These are phyloP conservation scores for Tetragnatha montana DNA, from an alignment of 2,888 invertebrate genomes.

Conservation along the genomic window DNA sequence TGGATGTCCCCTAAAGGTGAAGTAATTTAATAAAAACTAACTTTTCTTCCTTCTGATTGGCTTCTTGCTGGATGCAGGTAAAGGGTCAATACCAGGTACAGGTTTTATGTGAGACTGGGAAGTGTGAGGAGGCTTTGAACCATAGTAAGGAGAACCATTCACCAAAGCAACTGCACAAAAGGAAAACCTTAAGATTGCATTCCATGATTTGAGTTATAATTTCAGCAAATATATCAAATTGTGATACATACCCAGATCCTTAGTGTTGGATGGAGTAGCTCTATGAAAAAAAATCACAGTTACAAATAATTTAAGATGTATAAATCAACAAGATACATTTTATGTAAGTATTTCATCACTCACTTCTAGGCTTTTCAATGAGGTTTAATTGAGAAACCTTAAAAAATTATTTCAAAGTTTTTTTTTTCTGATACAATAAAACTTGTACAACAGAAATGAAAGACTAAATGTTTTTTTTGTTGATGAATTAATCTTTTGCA, in stretches of 20 bases:
- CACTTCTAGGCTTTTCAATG: no score
- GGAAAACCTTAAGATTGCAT: background rate
- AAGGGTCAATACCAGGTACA: slow-evolving; percentile 66
- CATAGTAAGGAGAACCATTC: slow-evolving; percentile 41
- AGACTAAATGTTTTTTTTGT: no score
- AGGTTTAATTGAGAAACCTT: no score
- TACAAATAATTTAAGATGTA: no score
- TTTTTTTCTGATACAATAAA: no score
- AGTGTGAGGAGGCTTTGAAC: slow-evolving; percentile 47
- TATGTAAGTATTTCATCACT: no score
- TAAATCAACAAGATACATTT: no score
- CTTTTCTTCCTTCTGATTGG: slow-evolving; percentile 40
- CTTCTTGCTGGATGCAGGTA: slow-evolving; percentile 26
- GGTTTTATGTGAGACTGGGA: slow-evolving; percentile 42
- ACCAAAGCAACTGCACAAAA: slow-evolving; percentile 52
- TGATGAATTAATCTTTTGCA: no score
- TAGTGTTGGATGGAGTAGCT: background rate
- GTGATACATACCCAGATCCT: background rate
- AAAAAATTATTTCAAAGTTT: no score
- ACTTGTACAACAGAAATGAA: no score
- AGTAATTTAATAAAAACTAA: background rate
- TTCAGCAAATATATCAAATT: background rate
- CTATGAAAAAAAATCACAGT: background rate
- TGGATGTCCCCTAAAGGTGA: background rate
- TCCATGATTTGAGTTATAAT: background rate